phyloP scores from a whole-genome alignment of 2,888 invertebrate genomes.

The Phyllotreta striolata region DNA sequence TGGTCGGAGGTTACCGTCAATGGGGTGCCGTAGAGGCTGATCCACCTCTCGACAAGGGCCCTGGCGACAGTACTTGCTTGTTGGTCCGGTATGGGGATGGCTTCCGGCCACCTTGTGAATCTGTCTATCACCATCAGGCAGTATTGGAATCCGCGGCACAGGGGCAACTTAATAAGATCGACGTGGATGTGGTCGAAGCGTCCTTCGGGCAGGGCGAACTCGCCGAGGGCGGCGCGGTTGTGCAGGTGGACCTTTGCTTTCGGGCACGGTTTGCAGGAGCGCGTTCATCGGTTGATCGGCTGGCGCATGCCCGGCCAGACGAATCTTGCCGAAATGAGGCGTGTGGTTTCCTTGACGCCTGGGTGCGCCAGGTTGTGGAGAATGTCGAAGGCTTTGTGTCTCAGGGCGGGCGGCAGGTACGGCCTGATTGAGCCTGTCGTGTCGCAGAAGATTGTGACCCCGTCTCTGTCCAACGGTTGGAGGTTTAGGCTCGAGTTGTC shows the following conservation, averaged over 20 bases:
- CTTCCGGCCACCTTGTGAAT: slow-evolving; percentile 40
- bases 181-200: slow-evolving; percentile 49
- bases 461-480: no score
- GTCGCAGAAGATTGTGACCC: background rate
- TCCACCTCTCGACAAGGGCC: slow-evolving; percentile 56
- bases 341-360: slow-evolving; percentile 44
- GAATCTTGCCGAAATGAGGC: slow-evolving; percentile 51
- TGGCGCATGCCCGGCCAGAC: slow-evolving; percentile 56
- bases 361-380: slow-evolving; percentile 51
- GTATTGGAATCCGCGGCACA: slow-evolving; percentile 35
- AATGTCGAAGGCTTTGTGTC: slow-evolving; percentile 32
- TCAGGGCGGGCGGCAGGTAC: slow-evolving; percentile 29
- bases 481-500: background rate
- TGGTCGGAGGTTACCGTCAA: slow-evolving; percentile 47
- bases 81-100: slow-evolving; percentile 32
- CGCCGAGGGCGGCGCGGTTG: background rate
- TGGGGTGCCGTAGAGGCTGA: slow-evolving; percentile 58
- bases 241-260: slow-evolving; percentile 51
- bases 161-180: slow-evolving; percentile 49
- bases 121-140: slow-evolving; percentile 30
- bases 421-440: slow-evolving; percentile 17
- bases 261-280: slow-evolving; percentile 53
- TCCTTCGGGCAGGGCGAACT: background rate
- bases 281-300: slow-evolving; percentile 52
- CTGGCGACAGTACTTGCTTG: slow-evolving; percentile 45